Conservation (phyloP, 2,797 vertebrate genomes). For the Amphiprion clarkii region DNA sequence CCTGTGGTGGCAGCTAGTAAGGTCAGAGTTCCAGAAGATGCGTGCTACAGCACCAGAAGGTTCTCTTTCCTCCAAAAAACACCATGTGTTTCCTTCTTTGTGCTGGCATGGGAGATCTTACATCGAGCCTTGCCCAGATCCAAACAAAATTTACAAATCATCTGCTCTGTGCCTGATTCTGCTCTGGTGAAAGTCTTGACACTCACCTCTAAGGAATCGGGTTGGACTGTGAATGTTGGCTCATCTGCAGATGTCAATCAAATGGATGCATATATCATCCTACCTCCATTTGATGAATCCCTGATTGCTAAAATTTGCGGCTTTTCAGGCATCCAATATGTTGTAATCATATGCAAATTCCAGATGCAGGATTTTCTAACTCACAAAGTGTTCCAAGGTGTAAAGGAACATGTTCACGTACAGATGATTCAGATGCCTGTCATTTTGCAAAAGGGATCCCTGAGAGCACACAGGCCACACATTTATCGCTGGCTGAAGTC, state of each 20-base stretch:
- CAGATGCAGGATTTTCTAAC: constrained; percentile 43
- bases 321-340: constrained; percentile 71
- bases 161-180: constrained; percentile 73
- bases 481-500: constrained; percentile 84
- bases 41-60: constrained; percentile 86
- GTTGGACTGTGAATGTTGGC: constrained; percentile 71
- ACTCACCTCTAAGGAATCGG: constrained; percentile 70
- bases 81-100: constrained; percentile 88
- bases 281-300: constrained; percentile 80
- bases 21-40: constrained; percentile 80
- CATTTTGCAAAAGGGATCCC: constrained; percentile 84
- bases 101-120: constrained; percentile 88
- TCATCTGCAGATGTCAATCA: constrained; percentile 54
- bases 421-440: constrained; percentile 76
- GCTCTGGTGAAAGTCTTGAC: constrained; percentile 76
- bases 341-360: constrained; percentile 82
- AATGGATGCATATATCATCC: constrained; percentile 79
- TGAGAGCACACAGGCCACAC: constrained; percentile 72
- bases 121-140: constrained; percentile 74
- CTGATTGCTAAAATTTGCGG: constrained; percentile 65
- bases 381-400: constrained; percentile 61
- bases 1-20: constrained; percentile 82
- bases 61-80: constrained; percentile 81
- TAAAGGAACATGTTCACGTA: constrained; percentile 76
- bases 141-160: constrained; percentile 78